Conservation (phyloP, 2,113 vertebrate species). For the Nyctibius bracteatus region DNA sequence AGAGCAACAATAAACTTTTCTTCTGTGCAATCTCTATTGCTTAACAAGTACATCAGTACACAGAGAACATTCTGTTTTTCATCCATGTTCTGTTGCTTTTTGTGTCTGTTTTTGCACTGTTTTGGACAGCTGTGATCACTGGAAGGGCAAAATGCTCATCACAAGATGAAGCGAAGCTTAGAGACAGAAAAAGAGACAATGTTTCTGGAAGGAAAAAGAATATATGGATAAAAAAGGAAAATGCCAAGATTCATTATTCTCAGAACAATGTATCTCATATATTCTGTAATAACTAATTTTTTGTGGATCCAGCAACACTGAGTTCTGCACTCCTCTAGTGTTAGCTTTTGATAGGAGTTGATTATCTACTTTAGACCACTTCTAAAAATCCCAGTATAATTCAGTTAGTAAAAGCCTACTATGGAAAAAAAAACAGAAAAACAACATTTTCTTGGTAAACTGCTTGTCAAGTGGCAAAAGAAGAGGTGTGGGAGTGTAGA, state of each 20-base stretch:
- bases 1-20: background rate
- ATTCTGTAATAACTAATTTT: background rate
- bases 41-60: constrained; percentile 5
- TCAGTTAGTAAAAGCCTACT: background rate
- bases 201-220: background rate
- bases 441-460: background rate
- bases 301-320: background rate
- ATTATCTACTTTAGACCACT: background rate
- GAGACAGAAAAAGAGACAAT: background rate
- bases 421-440: background rate
- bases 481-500: background rate
- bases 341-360: background rate
- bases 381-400: background rate
- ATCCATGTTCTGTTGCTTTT: background rate
- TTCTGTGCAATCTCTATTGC: background rate
- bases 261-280: background rate
- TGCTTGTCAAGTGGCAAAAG: background rate
- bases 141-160: constrained; percentile 22
- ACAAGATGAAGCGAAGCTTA: background rate
- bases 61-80: constrained; percentile 39
- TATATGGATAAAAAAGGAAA: background rate
- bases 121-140: constrained; percentile 4
- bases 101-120: background rate
- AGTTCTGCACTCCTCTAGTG: background rate
- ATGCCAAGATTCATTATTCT: background rate